Percentiles rank a stretch among this genome's conserved stretches.
phyloP scores from a whole-genome alignment of 1,140 invertebrate genomes.

The Panagrolaimus sp. region DNA sequence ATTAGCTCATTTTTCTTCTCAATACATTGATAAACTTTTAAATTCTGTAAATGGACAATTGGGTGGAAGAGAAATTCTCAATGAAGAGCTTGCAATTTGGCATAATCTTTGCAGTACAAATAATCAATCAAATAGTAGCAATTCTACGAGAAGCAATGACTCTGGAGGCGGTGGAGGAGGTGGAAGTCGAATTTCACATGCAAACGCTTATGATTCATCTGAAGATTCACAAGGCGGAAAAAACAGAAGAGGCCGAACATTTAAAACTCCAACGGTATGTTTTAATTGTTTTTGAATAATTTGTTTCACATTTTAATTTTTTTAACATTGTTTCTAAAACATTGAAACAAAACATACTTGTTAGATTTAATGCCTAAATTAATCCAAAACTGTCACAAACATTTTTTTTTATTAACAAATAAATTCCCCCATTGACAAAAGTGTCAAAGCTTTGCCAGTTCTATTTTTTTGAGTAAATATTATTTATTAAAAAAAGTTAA shows the following conservation, averaged over 20 bases:
- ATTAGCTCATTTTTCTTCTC: slow-evolving; percentile 33
- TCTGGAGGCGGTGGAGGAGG: neutral
- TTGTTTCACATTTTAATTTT: neutral
- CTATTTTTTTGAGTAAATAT: neutral
- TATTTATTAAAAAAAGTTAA: neutral
- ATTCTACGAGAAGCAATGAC: neutral
- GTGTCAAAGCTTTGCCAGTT: neutral
- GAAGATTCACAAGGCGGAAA: slow-evolving; percentile 3
- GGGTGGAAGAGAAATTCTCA: slow-evolving; percentile 32
- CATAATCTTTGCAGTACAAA: slow-evolving; percentile 16
- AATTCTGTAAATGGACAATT: slow-evolving; percentile 16
- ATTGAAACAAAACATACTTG: too few relatives aligned
- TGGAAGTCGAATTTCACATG: neutral
- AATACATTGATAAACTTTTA: slow-evolving; percentile 41
- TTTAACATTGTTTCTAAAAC: too few relatives aligned
- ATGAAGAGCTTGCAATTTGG: slow-evolving; percentile 36
- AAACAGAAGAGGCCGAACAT: slow-evolving; percentile 12
- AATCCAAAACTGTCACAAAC: too few relatives aligned
- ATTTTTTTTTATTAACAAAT: too few relatives aligned
- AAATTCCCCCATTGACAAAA: neutral
- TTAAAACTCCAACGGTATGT: slow-evolving; percentile 18
- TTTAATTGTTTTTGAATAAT: neutral
- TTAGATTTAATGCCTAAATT: too few relatives aligned
- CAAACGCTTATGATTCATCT: slow-evolving; percentile 20
- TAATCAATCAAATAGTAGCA: neutral